Conservation (phyloP, 2,113 vertebrate genomes). For the Mormoops blainvillei region DNA sequence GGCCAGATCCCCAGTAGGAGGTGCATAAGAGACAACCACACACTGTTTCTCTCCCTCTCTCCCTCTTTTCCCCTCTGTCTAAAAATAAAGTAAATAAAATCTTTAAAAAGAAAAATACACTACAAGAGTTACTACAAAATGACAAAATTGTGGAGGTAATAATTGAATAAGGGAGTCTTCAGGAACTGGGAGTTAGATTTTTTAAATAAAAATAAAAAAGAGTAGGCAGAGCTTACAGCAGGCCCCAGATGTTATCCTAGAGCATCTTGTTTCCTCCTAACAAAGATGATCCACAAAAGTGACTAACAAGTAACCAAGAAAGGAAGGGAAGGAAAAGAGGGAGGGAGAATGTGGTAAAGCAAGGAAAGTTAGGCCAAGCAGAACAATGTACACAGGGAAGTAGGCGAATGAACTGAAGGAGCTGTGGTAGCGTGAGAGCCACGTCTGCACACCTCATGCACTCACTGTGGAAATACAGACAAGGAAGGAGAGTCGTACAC, state of each 20-base stretch:
- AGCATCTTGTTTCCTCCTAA: background rate
- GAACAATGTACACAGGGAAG: too few species aligned
- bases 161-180: background rate
- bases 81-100: too few species aligned
- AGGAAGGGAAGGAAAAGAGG: background rate
- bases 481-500: background rate
- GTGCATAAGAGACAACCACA: too few species aligned
- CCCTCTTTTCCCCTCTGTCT: too few species aligned
- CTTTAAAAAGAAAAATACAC: too few species aligned
- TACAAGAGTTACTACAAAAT: background rate
- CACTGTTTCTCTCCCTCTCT: too few species aligned
- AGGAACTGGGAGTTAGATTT: background rate
- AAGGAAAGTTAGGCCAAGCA: background rate
- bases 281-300: background rate
- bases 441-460: fast-evolving
- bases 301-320: background rate
- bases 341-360: background rate
- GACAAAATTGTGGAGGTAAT: background rate
- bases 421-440: fast-evolving
- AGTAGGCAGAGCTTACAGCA: background rate
- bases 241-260: background rate
- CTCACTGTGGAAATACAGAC: background rate
- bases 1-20: too few species aligned
- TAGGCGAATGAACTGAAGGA: too few species aligned
- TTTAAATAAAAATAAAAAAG: background rate